Conservation (phyloP, 1,140 invertebrate genomes). For the Dermatophagoides farinae region DNA sequence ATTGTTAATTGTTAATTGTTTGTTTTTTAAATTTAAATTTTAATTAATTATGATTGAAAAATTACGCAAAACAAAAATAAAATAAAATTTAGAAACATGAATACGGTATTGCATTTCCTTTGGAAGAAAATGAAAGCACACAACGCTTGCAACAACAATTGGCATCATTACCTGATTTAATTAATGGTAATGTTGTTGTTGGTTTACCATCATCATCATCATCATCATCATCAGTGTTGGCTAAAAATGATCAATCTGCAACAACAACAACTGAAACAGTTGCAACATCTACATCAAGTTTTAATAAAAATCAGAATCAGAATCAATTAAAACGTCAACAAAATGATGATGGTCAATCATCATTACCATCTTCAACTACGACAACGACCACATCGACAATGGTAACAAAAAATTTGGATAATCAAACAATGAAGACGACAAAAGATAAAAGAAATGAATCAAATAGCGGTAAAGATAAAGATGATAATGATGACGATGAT, state of each 20-base stretch:
- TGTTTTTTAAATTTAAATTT: too few relatives aligned
- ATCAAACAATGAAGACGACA: not conserved
- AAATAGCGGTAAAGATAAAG: not conserved
- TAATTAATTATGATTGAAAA: too few relatives aligned
- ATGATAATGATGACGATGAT: not conserved
- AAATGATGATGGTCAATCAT: not conserved
- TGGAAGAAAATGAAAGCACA: not conserved
- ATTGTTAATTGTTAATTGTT: too few relatives aligned
- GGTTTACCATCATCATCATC: not conserved
- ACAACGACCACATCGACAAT: not conserved
- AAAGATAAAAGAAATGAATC: not conserved
- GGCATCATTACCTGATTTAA: not conserved
- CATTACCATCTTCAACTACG: not conserved
- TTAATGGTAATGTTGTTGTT: not conserved
- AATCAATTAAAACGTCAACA: not conserved
- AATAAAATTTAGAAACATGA: not conserved
- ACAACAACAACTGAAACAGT: constrained; percentile 1
- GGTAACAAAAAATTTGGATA: not conserved
- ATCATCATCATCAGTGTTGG: not conserved
- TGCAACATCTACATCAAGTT: not conserved
- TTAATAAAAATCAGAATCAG: not conserved
- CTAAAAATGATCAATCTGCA: not conserved
- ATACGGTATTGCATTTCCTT: constrained; percentile 1
- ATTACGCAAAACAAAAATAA: too few relatives aligned
- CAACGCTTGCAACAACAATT: not conserved